phyloP scores from a whole-genome alignment of 1,140 invertebrate genomes.

The Nylanderia fulva region DNA sequence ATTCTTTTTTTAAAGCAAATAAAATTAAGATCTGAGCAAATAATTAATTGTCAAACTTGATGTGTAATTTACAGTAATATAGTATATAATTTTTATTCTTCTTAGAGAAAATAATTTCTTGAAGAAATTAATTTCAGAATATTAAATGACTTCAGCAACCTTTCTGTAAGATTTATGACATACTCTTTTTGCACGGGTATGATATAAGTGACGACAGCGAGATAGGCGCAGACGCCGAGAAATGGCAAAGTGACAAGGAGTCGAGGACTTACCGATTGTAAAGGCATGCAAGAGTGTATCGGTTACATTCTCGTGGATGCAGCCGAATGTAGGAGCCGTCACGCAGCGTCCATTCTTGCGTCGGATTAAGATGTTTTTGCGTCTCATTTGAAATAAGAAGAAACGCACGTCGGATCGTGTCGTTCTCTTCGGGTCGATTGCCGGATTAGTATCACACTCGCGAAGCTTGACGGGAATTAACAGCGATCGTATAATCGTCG shows the following conservation, averaged over 20 bases:
- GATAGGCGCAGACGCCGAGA: constrained; percentile 23
- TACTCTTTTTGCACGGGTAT: neutral
- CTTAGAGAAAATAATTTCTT: neutral
- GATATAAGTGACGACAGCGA: neutral
- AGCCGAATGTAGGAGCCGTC: constrained; percentile 40
- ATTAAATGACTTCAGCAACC: neutral
- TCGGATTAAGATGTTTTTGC: constrained; percentile 75
- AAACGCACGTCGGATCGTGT: constrained; percentile 48
- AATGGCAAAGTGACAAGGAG: constrained; percentile 56
- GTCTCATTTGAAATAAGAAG: constrained; percentile 35
- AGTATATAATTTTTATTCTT: neutral
- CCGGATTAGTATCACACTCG: constrained; percentile 73
- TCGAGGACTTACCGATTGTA: constrained; percentile 59
- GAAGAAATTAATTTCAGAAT: too few relatives aligned
- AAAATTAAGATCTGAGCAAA: too few relatives aligned
- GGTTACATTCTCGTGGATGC: constrained; percentile 56
- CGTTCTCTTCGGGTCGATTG: constrained; percentile 66
- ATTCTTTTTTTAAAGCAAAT: too few relatives aligned
- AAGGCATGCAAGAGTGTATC: constrained; percentile 3
- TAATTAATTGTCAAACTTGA: too few relatives aligned
- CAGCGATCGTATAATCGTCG: constrained; percentile 64
- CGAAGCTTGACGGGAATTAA: constrained; percentile 73
- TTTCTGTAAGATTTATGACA: neutral
- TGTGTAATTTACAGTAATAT: too few relatives aligned
- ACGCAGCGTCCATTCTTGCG: constrained; percentile 58